Evolutionary conservation across 2,888 invertebrate genomes (phyloP), one percentile per base, ranked within the genome.

Genomic region (Trichacis sp.): DNA sequence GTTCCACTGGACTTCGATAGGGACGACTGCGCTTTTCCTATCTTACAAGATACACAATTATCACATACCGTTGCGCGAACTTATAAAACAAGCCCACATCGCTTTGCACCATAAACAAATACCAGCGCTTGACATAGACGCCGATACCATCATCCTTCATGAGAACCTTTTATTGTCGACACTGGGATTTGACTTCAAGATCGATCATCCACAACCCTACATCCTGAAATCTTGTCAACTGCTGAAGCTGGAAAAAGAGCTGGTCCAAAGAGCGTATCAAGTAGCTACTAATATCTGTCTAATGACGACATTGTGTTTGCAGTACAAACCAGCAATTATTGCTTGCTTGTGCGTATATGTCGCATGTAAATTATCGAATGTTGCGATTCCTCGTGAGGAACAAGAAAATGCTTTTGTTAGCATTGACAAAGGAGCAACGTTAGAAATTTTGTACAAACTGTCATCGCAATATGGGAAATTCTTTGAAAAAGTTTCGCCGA

Each of bases 11-110:
- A 94, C 96, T 85, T 92, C 94, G 55, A 95, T 98, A 84, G 96
- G 97, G 8, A 92, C 97, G 2, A 97, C 98, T 2, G 93, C 97
- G 54, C 88, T 99, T 50, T 99, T 99, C 86, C 88, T 99, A 73
- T 97, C 98, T 64, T 98, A 98, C 68, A 99, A 99, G 88, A 95
- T 98, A 48, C 98, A 99, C 86, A 99, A 99, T 83, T 98, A 98
- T 85, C 98, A 98, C 0, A 87, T 98, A 47, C 98, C 98, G 87
- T 85, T 99, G 84, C 98, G 98, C 86, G 96, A 98, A 87, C 95
- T 99, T 47, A 97, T 98, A 81, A 93, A 93, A 86, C 93, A 96
- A 57, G 93, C 96, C 68, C 93, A 96, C 83, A n/a, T n/a, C n/a
- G n/a, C n/a, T n/a, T n/a, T n/a, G n/a, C n/a, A n/a, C n/a, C n/a